A percentile compares a stretch with the other conserved stretches of the same genome.
Evolutionary conservation across 2,113 vertebrate species (phyloP).

Genomic region (Platysteira castanea): DNA sequence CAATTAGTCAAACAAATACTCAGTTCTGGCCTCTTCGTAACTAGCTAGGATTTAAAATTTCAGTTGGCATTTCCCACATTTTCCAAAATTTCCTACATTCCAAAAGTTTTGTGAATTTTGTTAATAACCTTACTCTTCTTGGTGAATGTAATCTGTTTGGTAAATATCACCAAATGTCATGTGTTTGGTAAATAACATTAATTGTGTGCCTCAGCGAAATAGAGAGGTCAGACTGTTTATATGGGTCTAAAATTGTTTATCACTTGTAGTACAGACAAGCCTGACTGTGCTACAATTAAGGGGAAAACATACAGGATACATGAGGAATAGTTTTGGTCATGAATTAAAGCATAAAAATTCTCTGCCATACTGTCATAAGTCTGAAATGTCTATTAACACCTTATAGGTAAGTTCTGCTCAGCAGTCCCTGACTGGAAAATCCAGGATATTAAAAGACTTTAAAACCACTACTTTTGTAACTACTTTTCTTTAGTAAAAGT

Average conservation of each 20-base stretch:
- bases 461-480: neutral
- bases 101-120: neutral
- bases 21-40: neutral
- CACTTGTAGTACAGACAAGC: neutral
- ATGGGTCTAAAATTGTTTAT: neutral
- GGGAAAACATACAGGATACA: neutral
- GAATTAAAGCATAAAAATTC: neutral
- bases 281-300: neutral
- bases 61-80: neutral
- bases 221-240: slow-evolving; percentile 9
- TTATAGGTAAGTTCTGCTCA: neutral
- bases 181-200: neutral
- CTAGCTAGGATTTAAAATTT: neutral
- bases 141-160: neutral
- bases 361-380: neutral
- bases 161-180: slow-evolving; percentile 24
- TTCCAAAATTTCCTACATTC: neutral
- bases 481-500: neutral
- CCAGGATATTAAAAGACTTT: neutral
- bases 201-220: neutral
- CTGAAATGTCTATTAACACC: neutral
- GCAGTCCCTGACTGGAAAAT: neutral
- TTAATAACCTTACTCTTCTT: neutral
- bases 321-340: neutral
- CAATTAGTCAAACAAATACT: neutral